A percentile compares a stretch with the other conserved stretches of the same genome.
These are phyloP conservation scores for Notamacropus eugenii DNA, from an alignment of 2,797 vertebrate species.

Conservation along the genomic window DNA sequence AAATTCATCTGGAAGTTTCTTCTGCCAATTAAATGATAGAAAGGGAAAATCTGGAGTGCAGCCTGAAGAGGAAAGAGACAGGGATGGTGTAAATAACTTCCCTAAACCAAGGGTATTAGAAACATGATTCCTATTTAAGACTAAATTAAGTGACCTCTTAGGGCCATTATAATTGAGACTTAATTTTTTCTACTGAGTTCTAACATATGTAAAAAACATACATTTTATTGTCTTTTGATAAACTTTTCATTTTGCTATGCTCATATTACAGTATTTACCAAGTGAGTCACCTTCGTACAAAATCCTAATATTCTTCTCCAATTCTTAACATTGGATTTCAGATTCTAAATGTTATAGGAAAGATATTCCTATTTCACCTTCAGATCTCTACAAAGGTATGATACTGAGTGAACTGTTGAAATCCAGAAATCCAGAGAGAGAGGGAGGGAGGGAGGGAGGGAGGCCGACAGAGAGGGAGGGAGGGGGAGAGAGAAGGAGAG, in stretches of 20 bases:
- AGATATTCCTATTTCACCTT: neutral
- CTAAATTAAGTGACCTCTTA: neutral
- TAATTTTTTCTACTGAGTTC: neutral
- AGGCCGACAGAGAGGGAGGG: rapidly evolving
- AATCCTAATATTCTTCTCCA: neutral
- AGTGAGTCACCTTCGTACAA: neutral
- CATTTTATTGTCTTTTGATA: neutral
- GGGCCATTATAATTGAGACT: neutral
- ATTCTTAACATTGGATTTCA: neutral
- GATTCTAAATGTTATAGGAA: neutral
- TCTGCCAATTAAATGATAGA: neutral
- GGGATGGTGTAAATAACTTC: neutral
- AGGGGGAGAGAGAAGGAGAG: too few relatives aligned
- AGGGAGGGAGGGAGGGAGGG: too few relatives aligned
- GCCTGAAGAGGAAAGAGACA: neutral
- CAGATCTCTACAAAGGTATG: neutral
- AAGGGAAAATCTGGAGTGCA: neutral
- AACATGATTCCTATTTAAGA: neutral
- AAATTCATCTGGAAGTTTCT: neutral
- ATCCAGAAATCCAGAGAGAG: neutral
- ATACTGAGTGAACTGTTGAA: neutral
- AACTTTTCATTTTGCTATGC: neutral
- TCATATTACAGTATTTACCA: neutral
- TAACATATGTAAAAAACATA: neutral
- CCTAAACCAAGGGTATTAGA: neutral